Base-by-base conservation (phyloP, 2,797 vertebrate genomes). In the Onychomys leucogaster region DNA sequence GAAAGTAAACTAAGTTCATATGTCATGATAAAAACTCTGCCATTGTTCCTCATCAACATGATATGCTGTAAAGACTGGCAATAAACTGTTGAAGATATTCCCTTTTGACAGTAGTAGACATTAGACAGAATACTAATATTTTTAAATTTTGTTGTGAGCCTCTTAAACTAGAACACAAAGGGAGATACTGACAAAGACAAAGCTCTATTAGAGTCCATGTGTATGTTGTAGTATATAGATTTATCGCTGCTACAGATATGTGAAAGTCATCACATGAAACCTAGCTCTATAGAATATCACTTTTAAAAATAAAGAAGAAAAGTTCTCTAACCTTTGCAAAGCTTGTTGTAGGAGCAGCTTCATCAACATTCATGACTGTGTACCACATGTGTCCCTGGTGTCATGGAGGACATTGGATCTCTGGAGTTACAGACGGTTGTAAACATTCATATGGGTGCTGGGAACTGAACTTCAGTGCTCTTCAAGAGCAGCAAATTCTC, bases 261-360 rank as follows among this genome's bases (percentile, higher is more conserved):
- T 91, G 57, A 76, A 94, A 82, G 34, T 67, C 32, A 94, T 59
- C 10, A 19, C 61, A 59, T 6, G 77, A 71, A 16, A 94, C 76
- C 37, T 86, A 25, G 76, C 61, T 95, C 29, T 75, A 75, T 6
- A 87, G 14, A 93, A 32, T 61, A 83, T 49, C 80, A 88, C 73
- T 95, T 86, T 23, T 55, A 49, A 84, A 80, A 63, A 73, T 46
- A 81, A 55, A 90, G 41, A 92, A 78, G 8, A 91, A 67, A 94
- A 94, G 32, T 65, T 92, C 49, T 65, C 0, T 69, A 14, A 78
- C 87, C 13, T 75, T 77, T 86, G 21, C 3, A 34, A 91, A 67
- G 43, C 75, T 94, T 94, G 34, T 49, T 10, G 14, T 13, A 88
- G 81, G 4, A 41, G 12, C 27, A 29, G 9, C 52, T 46, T 93